Conservation (phyloP, 2,797 vertebrate genomes). For the Holocentrus rufus region DNA sequence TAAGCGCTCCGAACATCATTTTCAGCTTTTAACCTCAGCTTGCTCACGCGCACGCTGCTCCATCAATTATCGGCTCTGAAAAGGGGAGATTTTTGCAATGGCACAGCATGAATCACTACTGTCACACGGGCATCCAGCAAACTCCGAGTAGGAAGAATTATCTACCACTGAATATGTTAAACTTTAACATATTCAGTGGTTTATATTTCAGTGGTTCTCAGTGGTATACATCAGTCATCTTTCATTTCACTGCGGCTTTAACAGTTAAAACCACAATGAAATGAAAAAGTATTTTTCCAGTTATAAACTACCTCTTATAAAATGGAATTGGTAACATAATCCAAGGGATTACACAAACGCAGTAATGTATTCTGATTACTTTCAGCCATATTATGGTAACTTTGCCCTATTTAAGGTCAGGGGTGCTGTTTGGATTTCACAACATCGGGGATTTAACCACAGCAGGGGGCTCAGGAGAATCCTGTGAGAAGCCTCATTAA, state of each 20-base stretch:
- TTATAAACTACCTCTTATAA: too few relatives aligned
- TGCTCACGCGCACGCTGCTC: conserved; percentile 41
- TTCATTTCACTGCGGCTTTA: too few relatives aligned
- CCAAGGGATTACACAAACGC: too few relatives aligned
- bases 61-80: conserved; percentile 55
- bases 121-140: conserved; percentile 24
- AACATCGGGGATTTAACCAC: background rate
- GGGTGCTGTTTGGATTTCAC: too few relatives aligned
- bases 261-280: background rate
- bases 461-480: background rate
- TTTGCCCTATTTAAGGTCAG: too few relatives aligned
- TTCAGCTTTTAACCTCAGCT: conserved; percentile 58
- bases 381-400: too few relatives aligned
- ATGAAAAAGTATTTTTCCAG: too few relatives aligned
- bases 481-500: too few relatives aligned
- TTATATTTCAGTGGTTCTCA: too few relatives aligned
- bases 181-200: background rate
- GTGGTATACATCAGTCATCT: too few relatives aligned
- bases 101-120: conserved; percentile 12
- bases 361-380: too few relatives aligned
- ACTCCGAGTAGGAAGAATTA: background rate
- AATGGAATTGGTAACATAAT: too few relatives aligned
- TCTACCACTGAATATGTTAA: conserved; percentile 13
- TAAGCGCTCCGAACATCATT: conserved; percentile 56
- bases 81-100: conserved; percentile 30